Evolutionary conservation across 2,113 vertebrate species (phyloP).

Genomic region (Embiotoca jacksoni): DNA sequence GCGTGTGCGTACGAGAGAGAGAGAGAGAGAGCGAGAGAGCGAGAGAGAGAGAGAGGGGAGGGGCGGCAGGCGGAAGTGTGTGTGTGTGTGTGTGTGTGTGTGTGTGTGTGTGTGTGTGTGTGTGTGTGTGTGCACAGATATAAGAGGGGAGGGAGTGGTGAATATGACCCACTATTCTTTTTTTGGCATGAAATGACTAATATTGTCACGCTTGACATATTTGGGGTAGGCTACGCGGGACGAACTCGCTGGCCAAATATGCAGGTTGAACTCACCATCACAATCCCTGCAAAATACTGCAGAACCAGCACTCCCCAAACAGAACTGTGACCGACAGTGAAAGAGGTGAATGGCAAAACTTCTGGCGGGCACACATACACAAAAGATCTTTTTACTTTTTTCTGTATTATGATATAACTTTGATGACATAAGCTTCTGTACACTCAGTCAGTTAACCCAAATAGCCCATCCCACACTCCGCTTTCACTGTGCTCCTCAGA

Average conservation of each 20-base stretch:
- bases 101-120: constrained; percentile 23
- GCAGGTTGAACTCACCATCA: constrained; percentile 37
- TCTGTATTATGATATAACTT: constrained; percentile 15
- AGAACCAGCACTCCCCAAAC: constrained; percentile 1
- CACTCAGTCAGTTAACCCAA: constrained; percentile 7
- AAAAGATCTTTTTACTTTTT: constrained; percentile 13
- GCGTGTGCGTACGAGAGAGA: constrained; percentile 54
- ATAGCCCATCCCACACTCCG: constrained; percentile 16
- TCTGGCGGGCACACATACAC: neutral
- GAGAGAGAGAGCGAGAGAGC: constrained; percentile 27
- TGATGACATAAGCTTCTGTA: constrained; percentile 34
- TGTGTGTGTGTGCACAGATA: constrained; percentile 51
- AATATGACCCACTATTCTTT: constrained; percentile 70
- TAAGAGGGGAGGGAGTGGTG: constrained; percentile 48
- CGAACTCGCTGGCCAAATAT: constrained; percentile 28
- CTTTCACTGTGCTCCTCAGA: constrained; percentile 5
- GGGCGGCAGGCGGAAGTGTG: constrained; percentile 37
- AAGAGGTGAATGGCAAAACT: neutral
- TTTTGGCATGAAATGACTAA: constrained; percentile 72
- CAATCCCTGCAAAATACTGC: constrained; percentile 22
- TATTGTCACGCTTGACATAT: constrained; percentile 74
- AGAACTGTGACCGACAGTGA: neutral
- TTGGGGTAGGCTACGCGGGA: constrained; percentile 50
- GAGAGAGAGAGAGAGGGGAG: constrained; percentile 33
- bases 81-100: constrained; percentile 43